Evolutionary conservation across 2,113 vertebrate species (phyloP).

Genomic region (Crocuta crocuta): DNA sequence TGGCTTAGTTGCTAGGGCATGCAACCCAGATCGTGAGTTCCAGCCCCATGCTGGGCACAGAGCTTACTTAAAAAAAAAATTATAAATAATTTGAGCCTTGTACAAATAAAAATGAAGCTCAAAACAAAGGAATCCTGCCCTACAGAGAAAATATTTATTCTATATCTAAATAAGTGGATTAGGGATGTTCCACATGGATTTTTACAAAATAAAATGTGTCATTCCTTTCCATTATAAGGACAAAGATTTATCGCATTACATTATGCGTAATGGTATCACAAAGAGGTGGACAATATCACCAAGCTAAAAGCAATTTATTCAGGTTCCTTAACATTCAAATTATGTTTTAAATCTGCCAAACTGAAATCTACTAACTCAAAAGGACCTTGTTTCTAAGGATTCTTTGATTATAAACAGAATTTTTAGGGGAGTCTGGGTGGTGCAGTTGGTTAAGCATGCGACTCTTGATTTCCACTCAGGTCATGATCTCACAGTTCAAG

Average conservation of each 20-base stretch:
- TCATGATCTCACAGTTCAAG: too few relatives aligned
- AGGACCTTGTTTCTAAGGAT: not conserved
- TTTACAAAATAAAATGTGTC: not conserved
- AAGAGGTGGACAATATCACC: not conserved
- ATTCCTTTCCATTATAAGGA: not conserved
- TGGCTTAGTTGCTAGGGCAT: not conserved
- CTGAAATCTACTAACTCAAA: constrained; percentile 11
- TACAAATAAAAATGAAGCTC: not conserved
- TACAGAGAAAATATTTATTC: constrained; percentile 23
- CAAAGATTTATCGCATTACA: constrained; percentile 34
- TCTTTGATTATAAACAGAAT: constrained; percentile 20
- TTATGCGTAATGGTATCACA: not conserved
- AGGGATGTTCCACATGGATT: not conserved
- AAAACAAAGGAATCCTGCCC: not conserved
- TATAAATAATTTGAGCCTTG: not conserved
- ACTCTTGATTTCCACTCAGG: too few relatives aligned
- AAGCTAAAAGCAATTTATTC: not conserved
- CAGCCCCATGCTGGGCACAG: not conserved
- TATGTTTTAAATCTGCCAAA: constrained; percentile 24
- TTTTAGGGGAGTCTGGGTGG: not conserved
- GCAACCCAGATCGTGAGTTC: not conserved
- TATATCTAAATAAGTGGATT: constrained; percentile 40
- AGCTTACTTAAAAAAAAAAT: not conserved
- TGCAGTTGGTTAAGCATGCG: too few relatives aligned
- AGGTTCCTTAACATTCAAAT: constrained; percentile 33